Evolutionary conservation across 1,140 invertebrate species (phyloP).

Genomic region (Brachionus plicatilis): DNA sequence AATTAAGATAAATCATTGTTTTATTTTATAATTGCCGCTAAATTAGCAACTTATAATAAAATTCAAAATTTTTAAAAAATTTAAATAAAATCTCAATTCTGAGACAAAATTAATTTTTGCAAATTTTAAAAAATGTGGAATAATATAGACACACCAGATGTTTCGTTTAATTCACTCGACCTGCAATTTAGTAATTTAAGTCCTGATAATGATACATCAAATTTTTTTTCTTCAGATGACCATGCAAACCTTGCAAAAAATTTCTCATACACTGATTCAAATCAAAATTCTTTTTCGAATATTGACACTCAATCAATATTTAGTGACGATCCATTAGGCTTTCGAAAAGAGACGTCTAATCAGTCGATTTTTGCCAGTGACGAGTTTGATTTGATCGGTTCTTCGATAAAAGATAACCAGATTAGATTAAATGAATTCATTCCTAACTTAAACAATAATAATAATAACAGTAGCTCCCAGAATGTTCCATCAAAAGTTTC

Average conservation of each 20-base stretch:
- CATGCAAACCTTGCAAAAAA: background rate
- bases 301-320: background rate
- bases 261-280: background rate
- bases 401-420: background rate
- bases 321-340: background rate
- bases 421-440: background rate
- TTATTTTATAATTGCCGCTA: conserved; percentile 19
- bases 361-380: background rate
- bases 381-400: conserved; percentile 2
- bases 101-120: background rate
- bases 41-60: background rate
- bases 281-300: background rate
- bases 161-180: background rate
- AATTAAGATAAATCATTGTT: background rate
- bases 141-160: background rate
- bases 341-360: background rate
- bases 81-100: background rate
- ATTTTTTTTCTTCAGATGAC: background rate
- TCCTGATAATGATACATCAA: background rate
- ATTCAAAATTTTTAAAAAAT: background rate
- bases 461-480: background rate
- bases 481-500: background rate
- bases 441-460: background rate
- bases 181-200: background rate
- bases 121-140: conserved; percentile 1